A percentile compares a stretch with the other conserved stretches of the same genome.
These are phyloP conservation scores for Poecilia wingei DNA, from an alignment of 2,797 vertebrate genomes.

Conservation along the genomic window DNA sequence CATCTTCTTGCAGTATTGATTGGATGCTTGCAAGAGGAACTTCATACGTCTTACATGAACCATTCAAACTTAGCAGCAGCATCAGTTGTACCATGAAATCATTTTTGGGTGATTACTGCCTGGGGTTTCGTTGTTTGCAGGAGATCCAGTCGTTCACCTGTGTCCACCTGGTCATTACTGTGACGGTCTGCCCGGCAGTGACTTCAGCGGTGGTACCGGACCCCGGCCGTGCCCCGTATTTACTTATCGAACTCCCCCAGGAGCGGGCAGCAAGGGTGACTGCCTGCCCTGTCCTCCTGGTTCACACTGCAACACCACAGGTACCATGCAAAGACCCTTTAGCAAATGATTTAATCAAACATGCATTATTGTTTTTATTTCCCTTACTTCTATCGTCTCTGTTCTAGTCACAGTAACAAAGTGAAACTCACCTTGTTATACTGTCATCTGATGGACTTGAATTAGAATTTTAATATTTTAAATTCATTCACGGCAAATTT, in stretches of 20 bases:
- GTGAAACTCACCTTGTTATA: conserved; percentile 1
- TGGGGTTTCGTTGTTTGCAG: conserved; percentile 64
- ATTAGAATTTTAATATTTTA: conserved; percentile 32
- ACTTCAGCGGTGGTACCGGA: conserved; percentile 52
- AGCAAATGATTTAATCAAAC: neutral
- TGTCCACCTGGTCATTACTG: conserved; percentile 90
- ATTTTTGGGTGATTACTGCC: neutral
- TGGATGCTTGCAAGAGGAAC: neutral
- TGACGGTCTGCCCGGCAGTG: conserved; percentile 75
- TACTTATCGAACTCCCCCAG: conserved; percentile 81
- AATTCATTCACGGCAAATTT: conserved; percentile 27
- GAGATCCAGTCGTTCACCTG: conserved; percentile 71
- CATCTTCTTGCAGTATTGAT: neutral
- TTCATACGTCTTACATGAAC: conserved; percentile 15
- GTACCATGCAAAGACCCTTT: conserved; percentile 60
- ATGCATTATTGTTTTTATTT: neutral
- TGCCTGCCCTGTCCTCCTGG: conserved; percentile 87
- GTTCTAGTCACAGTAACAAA: neutral
- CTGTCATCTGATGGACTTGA: conserved; percentile 15
- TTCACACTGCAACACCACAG: conserved; percentile 84
- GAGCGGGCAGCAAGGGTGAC: conserved; percentile 81
- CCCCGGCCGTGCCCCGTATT: conserved; percentile 85
- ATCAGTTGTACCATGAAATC: neutral
- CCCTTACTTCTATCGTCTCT: neutral
- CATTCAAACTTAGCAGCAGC: conserved; percentile 2